Evolutionary conservation across 2,888 invertebrate species (phyloP).

Genomic region (Campopleginae sp.): DNA sequence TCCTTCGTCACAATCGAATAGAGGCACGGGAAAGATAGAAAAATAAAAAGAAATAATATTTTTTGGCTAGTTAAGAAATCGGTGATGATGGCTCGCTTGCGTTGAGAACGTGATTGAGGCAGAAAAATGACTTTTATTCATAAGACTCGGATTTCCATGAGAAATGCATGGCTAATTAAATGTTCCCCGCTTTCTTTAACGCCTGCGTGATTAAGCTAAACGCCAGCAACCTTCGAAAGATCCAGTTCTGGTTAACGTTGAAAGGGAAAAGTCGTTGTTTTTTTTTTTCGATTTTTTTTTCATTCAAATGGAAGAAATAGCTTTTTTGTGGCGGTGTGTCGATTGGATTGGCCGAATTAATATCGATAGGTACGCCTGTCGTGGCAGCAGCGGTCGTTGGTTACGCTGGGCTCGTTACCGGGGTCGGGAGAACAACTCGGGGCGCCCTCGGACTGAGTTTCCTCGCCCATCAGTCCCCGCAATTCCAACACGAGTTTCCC

Average conservation of each 20-base stretch:
- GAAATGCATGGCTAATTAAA: conserved; percentile 62
- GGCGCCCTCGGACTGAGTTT: conserved; percentile 80
- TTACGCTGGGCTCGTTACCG: conserved; percentile 86
- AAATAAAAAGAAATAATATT: conserved; percentile 2
- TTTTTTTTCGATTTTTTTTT: neutral
- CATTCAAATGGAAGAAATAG: conserved; percentile 21
- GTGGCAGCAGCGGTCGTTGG: conserved; percentile 82
- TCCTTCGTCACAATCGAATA: neutral
- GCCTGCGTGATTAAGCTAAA: conserved; percentile 34
- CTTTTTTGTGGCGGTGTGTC: conserved; percentile 50
- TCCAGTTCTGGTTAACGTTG: conserved; percentile 56
- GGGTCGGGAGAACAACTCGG: conserved; percentile 86
- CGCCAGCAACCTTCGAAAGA: conserved; percentile 57
- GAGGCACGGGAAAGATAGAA: neutral
- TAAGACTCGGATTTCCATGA: conserved; percentile 10
- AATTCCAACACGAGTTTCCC: conserved; percentile 98
- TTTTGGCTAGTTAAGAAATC: conserved; percentile 24
- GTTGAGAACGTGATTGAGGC: conserved; percentile 15
- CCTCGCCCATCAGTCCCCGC: conserved; percentile 91
- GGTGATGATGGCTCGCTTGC: conserved; percentile 46
- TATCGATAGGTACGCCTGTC: conserved; percentile 77
- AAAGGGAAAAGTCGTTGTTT: neutral
- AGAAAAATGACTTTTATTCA: neutral
- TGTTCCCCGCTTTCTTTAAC: conserved; percentile 51
- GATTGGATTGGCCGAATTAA: conserved; percentile 74